phyloP scores from a whole-genome alignment of 2,113 vertebrate genomes.

The Xiphias gladius region DNA sequence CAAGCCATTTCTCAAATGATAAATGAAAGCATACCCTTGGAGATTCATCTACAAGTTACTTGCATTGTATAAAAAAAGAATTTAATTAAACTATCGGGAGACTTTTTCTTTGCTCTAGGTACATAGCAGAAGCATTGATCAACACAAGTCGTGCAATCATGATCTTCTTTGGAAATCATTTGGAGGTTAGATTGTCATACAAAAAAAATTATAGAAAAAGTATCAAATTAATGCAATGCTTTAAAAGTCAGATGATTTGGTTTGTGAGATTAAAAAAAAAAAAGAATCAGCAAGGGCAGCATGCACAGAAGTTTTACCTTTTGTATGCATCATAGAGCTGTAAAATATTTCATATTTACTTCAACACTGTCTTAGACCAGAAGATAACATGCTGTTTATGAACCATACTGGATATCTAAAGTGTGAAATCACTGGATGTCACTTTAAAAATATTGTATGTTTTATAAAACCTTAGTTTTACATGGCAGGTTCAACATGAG shows the following conservation, averaged over 20 bases:
- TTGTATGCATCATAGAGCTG: slow-evolving; percentile 67
- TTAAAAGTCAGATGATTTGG: slow-evolving; percentile 37
- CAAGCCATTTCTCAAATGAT: not conserved
- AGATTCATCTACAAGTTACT: not conserved
- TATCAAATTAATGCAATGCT: not conserved
- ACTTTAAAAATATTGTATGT: not conserved
- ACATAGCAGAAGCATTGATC: not conserved
- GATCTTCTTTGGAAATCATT: not conserved
- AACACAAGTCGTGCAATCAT: not conserved
- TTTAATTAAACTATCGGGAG: too few species aligned
- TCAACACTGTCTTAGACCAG: not conserved
- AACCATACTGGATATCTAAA: not conserved
- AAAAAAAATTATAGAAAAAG: too few species aligned
- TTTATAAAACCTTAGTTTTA: not conserved
- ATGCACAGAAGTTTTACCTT: slow-evolving; percentile 62
- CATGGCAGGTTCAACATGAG: not conserved
- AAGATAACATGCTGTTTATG: not conserved
- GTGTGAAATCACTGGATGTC: not conserved
- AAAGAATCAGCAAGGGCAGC: slow-evolving; percentile 12
- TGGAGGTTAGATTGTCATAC: slow-evolving; percentile 7
- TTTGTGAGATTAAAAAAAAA: slow-evolving; percentile 25
- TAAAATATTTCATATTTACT: slow-evolving; percentile 56
- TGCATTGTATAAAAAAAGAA: slow-evolving; percentile 9
- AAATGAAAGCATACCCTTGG: not conserved
- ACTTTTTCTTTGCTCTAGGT: not conserved